phyloP scores from a whole-genome alignment of 2,113 vertebrate genomes.

The Bungarus multicinctus region DNA sequence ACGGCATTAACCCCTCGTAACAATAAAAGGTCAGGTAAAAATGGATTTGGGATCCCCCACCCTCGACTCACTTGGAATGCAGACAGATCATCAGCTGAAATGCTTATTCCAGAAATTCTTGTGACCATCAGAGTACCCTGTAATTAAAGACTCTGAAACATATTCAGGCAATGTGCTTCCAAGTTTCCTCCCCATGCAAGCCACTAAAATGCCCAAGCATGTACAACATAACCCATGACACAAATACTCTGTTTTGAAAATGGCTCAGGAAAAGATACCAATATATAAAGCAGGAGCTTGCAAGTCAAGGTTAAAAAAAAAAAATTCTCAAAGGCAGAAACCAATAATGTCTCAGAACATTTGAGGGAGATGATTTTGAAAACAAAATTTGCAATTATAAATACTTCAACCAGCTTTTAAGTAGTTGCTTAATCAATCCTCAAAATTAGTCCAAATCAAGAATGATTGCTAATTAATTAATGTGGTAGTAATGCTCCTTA shows the following conservation, averaged over 20 bases:
- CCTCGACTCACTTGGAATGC: fast-evolving
- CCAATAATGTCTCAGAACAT: not conserved
- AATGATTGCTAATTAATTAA: not conserved
- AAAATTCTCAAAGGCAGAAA: not conserved
- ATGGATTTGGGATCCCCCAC: slow-evolving; percentile 21
- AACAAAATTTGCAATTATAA: not conserved
- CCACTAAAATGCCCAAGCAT: not conserved
- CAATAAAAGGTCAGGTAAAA: slow-evolving; percentile 39
- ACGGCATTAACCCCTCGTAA: slow-evolving; percentile 34
- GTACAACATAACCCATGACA: not conserved
- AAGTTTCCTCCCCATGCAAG: not conserved
- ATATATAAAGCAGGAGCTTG: not conserved
- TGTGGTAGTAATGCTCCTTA: not conserved
- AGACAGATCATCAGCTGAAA: not conserved
- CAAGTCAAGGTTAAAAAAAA: not conserved
- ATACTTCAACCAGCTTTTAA: not conserved
- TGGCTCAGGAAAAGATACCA: not conserved
- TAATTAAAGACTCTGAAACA: not conserved
- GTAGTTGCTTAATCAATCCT: not conserved
- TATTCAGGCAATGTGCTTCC: fast-evolving
- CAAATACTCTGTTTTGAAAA: not conserved
- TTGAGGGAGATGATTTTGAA: not conserved
- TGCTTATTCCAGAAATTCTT: fast-evolving
- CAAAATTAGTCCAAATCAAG: not conserved
- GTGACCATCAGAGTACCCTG: not conserved